A percentile compares a stretch with the other conserved stretches of the same genome.
These are phyloP conservation scores for Micoletzkya japonica DNA, from an alignment of 2,888 invertebrate genomes.

Conservation along the genomic window DNA sequence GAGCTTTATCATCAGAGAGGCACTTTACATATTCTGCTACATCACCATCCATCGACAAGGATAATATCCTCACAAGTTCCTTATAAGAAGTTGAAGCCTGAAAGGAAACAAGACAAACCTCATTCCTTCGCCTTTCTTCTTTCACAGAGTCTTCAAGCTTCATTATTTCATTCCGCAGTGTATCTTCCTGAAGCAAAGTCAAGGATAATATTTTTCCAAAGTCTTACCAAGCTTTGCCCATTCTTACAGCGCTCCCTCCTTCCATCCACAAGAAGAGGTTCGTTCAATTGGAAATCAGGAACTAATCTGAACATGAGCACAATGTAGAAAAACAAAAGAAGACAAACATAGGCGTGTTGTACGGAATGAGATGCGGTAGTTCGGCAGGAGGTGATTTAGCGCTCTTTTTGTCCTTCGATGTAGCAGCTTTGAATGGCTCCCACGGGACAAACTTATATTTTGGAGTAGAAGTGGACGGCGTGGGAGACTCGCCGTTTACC, in stretches of 20 bases:
- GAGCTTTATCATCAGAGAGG: slow-evolving; percentile 8
- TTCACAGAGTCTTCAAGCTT: slow-evolving; percentile 1
- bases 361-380: slow-evolving; percentile 12
- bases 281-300: neutral
- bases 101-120: neutral
- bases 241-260: slow-evolving; percentile 12
- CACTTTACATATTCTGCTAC: slow-evolving; percentile 20
- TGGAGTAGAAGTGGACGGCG: too few species aligned
- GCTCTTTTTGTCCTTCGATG: slow-evolving; percentile 6
- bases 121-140: slow-evolving; percentile 12
- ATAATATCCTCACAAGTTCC: slow-evolving; percentile 18
- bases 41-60: slow-evolving; percentile 19
- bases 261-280: slow-evolving; percentile 11
- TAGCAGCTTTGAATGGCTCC: slow-evolving; percentile 25
- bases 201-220: too few species aligned
- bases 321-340: neutral
- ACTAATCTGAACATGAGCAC: neutral
- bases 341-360: neutral
- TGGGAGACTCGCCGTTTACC: neutral
- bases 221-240: too few species aligned
- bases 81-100: neutral
- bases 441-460: slow-evolving; percentile 26
- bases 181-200: neutral
- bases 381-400: neutral
- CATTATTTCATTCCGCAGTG: slow-evolving; percentile 1